Evolutionary conservation across 2,113 vertebrate species (phyloP).

Genomic region (Rhineura floridana): DNA sequence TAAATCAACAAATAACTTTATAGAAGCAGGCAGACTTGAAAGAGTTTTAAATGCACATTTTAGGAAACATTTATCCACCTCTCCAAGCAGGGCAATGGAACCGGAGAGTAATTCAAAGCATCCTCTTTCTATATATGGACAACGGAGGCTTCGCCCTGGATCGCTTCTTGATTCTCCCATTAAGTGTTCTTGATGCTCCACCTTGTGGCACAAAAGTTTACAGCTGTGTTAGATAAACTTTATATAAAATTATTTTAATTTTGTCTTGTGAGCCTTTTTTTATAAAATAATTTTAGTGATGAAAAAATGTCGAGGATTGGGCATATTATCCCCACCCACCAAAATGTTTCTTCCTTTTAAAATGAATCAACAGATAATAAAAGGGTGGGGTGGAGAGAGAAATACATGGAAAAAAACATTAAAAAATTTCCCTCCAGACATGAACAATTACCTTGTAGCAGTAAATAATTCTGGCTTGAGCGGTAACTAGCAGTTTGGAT

Average conservation of each 20-base stretch:
- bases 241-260: neutral
- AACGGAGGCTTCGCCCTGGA: neutral
- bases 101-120: neutral
- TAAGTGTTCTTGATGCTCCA: constrained; percentile 7
- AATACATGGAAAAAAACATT: neutral
- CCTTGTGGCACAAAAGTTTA: constrained; percentile 6
- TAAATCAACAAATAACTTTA: neutral
- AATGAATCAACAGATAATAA: neutral
- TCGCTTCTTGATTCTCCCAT: neutral
- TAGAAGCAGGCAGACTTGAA: no score
- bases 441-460: no score
- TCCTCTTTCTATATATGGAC: neutral
- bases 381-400: neutral
- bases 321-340: neutral
- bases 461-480: neutral
- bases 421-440: neutral
- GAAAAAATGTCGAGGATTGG: neutral
- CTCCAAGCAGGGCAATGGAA: neutral
- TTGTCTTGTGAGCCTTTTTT: neutral
- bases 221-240: neutral
- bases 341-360: neutral
- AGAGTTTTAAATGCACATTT: neutral
- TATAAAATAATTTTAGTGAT: neutral
- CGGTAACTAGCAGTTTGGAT: neutral
- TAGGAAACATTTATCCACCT: neutral